These are phyloP conservation scores for Diprion similis DNA, from an alignment of 1,140 invertebrate genomes.

Conservation along the genomic window DNA sequence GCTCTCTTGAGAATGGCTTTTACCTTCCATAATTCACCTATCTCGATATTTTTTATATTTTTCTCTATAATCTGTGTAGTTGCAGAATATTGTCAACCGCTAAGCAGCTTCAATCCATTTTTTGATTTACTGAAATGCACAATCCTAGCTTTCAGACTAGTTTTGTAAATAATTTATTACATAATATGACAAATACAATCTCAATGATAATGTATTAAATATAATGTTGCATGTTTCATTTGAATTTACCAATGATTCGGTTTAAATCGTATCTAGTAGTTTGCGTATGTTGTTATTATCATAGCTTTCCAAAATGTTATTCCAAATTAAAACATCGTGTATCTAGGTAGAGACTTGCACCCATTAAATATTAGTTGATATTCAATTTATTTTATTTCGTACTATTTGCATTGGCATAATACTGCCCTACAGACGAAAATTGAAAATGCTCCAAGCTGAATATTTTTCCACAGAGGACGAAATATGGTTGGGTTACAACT, in stretches of 20 bases:
- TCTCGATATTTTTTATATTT: too few relatives aligned
- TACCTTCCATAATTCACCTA: conserved; percentile 20
- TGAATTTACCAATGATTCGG: too few relatives aligned
- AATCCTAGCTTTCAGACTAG: too few relatives aligned
- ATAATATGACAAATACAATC: too few relatives aligned
- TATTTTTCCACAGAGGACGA: conserved; percentile 64
- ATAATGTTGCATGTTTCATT: too few relatives aligned
- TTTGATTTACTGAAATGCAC: background rate
- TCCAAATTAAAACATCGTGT: conserved; percentile 31
- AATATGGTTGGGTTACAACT: conserved; percentile 76
- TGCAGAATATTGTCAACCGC: conserved; percentile 12
- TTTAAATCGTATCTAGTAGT: too few relatives aligned
- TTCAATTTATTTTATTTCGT: background rate
- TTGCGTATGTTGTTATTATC: conserved; percentile 4
- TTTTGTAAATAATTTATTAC: too few relatives aligned
- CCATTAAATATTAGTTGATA: background rate
- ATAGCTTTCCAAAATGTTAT: conserved; percentile 18
- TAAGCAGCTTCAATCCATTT: conserved; percentile 30
- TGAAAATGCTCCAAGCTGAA: conserved; percentile 3
- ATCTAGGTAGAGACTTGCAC: background rate
- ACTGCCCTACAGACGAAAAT: conserved; percentile 5
- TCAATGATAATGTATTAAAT: too few relatives aligned
- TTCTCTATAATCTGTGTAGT: too few relatives aligned
- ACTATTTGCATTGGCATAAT: conserved; percentile 11
- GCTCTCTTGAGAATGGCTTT: conserved; percentile 14